A percentile compares a stretch with the other conserved stretches of the same genome.
These are phyloP conservation scores for Drusus annulatus DNA, from an alignment of 1,140 invertebrate genomes.

Conservation along the genomic window DNA sequence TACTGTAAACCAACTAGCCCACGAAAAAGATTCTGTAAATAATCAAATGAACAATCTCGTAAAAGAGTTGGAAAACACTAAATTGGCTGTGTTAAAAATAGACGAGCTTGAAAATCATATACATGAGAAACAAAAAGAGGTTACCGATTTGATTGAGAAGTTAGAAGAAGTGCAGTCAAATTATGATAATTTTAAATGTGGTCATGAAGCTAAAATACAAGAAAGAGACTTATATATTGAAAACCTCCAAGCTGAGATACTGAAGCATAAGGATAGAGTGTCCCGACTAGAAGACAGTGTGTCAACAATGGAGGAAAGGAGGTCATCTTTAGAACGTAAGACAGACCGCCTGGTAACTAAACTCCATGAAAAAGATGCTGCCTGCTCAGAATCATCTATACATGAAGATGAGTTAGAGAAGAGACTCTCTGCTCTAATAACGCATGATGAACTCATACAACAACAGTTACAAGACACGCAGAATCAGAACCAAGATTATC, in stretches of 20 bases:
- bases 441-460: slow-evolving; percentile 73
- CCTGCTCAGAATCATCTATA: slow-evolving; percentile 71
- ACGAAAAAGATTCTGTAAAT: slow-evolving; percentile 32
- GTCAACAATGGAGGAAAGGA: slow-evolving; percentile 71
- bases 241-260: slow-evolving; percentile 78
- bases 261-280: slow-evolving; percentile 74
- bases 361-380: slow-evolving; percentile 71
- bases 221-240: slow-evolving; percentile 82
- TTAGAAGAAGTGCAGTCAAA: slow-evolving; percentile 63
- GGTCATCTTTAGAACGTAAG: slow-evolving; percentile 71
- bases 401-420: slow-evolving; percentile 72
- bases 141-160: slow-evolving; percentile 62
- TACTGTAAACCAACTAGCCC: neutral
- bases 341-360: slow-evolving; percentile 72
- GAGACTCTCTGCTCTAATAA: slow-evolving; percentile 70
- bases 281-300: slow-evolving; percentile 75
- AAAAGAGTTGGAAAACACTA: slow-evolving; percentile 41
- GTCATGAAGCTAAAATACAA: slow-evolving; percentile 77
- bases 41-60: slow-evolving; percentile 19
- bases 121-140: slow-evolving; percentile 64
- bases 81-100: slow-evolving; percentile 61
- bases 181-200: slow-evolving; percentile 64
- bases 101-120: slow-evolving; percentile 66
- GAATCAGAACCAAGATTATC: slow-evolving; percentile 73
- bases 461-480: slow-evolving; percentile 71